Base-by-base conservation (phyloP, 2,113 vertebrate species). In the Lota lota region DNA sequence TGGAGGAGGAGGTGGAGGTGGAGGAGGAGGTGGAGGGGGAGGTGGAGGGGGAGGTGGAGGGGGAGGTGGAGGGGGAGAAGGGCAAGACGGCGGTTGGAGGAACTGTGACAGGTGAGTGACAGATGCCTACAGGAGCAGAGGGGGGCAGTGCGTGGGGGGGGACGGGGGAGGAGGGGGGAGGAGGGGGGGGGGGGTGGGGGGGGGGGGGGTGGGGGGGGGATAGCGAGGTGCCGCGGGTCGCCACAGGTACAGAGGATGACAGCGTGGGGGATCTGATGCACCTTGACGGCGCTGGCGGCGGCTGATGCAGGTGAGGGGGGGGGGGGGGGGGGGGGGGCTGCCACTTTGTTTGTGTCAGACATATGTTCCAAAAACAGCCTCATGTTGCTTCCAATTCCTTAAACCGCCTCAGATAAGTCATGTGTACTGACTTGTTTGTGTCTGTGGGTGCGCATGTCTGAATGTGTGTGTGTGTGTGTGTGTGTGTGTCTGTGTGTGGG, bases 71-170 rank as follows among this genome's bases (percentile, higher is more conserved):
- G 16, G 63, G 75, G 61, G 77, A 73, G 77, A 73, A 88, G 87
- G 88, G 88, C 85, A 86, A 81, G 81, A 79, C 79, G 75, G 67
- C 83, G 89, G 90, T 90, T 88, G 87, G 78, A 90, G 90, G 91
- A 81, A 79, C 81, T 76, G 67, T 84, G 89, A 90, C 90, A 89
- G 88, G 78, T 90, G 90, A 92, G 81, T 89, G 91, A 85, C 90
- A 91, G 86, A 76, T 62, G 86, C 88, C 88, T 79, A 65, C 58
- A 81, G 84, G 85, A 79, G 53, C 18, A 68, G n/a, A 58, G 69
- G 63, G 69, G 63, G 69, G 59, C 6, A 24, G 61, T 14, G 22
- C 2, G 22, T 14, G 14, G 1, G 6, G 14, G 4, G 15, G 61
- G 61, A 14, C 17, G 22, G 53, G 76, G 67, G 68, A 69, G 40